These are phyloP conservation scores for Tupaia tana DNA, from an alignment of 2,113 vertebrate genomes.

Conservation along the genomic window DNA sequence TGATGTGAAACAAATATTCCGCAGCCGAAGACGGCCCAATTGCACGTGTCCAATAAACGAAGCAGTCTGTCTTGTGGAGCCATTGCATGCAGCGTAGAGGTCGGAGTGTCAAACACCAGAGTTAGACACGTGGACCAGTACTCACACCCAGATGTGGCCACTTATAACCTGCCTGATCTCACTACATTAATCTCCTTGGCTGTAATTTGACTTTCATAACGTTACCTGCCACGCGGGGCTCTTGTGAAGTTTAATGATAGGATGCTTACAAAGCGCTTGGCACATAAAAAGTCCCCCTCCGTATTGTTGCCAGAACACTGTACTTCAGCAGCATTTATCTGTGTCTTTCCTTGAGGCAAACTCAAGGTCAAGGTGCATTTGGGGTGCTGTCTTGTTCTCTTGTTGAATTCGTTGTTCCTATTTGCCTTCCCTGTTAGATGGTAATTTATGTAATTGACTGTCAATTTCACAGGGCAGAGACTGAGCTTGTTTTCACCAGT, in stretches of 20 bases:
- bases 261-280: neutral
- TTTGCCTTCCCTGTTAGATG: neutral
- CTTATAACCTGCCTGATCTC: accelerated
- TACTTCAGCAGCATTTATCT: neutral
- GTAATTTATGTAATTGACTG: no score
- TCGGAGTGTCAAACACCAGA: neutral
- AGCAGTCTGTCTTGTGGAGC: neutral
- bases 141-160: neutral
- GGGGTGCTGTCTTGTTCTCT: neutral
- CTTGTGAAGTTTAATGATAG: neutral
- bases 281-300: neutral
- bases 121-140: neutral
- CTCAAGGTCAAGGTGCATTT: neutral
- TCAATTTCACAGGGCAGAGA: neutral
- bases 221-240: neutral
- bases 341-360: neutral
- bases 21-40: neutral
- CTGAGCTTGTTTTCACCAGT: neutral
- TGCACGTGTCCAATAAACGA: neutral
- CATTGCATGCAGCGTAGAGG: neutral
- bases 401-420: neutral
- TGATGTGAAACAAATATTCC: neutral
- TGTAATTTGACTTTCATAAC: neutral
- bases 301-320: neutral
- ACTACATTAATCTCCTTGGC: neutral